Base-by-base conservation (phyloP, 2,888 invertebrate species). In the Agonum fuliginosum region DNA sequence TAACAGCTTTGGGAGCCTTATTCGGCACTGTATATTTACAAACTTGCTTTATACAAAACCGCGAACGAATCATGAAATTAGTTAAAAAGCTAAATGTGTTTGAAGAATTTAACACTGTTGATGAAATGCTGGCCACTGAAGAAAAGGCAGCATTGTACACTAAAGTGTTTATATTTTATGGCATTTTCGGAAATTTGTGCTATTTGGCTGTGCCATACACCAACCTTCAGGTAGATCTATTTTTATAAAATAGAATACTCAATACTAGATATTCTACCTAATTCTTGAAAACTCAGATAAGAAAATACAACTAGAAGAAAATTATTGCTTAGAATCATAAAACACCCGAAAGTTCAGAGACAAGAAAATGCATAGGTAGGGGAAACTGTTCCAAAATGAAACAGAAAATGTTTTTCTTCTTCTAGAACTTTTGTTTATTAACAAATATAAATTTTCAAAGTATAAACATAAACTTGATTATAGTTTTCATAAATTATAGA, bases 161-260 rank as follows among this genome's bases (percentile, higher is more conserved):
- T 12, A 72, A 54, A 72, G 54, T 72, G n/a, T 72, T 72, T 54
- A 72, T 72, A 14, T 51, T 72, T 54, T 72, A 72, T 34, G 72
- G 72, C 5, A n/a, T 48, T 3, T 72, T 72, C 54, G 72, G 72
- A 4, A 72, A 54, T 51, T 14, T 72, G 10, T 72, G 51, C 19
- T 72, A 72, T 54, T 34, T 72, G 14, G 72, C 72, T 20, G 72
- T 72, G 3, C 72, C 72, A n/a, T 72, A 34, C 8, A 72, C 54
- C 6, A 54, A 72, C 22, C 19, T 72, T 27, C 43, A 70, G 70
- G 70, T 70, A 70, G n/a, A 34, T 34, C 8, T 34, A 34, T 34
- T 6, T 6, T 34, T n/a, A 43, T 43, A 3, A 43, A 6, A 6
- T 43, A 6, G 3, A 43, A n/a, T 43, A 6, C 3, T 43, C n/a